Evolutionary conservation across 2,888 invertebrate species (phyloP), one percentile per base, ranked within the genome.

Genomic region (Cistogaster globosa): DNA sequence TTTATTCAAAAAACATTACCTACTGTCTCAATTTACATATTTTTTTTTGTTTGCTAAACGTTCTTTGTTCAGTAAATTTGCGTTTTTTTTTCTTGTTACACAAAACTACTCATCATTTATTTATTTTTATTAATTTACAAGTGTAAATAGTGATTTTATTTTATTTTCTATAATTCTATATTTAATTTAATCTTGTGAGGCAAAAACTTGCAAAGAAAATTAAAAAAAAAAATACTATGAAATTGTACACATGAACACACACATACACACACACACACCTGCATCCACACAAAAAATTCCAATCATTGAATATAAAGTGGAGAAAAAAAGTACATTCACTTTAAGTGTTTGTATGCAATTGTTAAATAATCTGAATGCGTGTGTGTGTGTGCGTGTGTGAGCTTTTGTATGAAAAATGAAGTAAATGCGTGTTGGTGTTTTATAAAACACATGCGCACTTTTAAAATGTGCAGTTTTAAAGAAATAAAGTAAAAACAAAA

Each of bases 391-490:
- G 14, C 48, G 16, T 67, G 71, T 60, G 71, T 55, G 20, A 62
- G 42, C 20, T 38, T 55, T 65, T 36, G 22, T 42, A 14, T 57
- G 32, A 32, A 26, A n/a, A 42, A 16, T 36, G 8, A 14, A 42
- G 36, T 58, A 18, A 53, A 8, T 65, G 5, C n/a, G 72, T n/a
- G 57, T 69, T 16, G 18, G 63, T 82, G 45, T 75, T 58, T 11
- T 7, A 32, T 32, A 58, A 75, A 55, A 71, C 48, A 75, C 85
- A 85, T 85, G 85, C 85, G 84, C 84, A 75, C 20, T 77, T 68
- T 42, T 8, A 60, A 79, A 79, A 79, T 65, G 53, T 76, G 80
- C 76, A 84, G 63, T 57, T 83, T 78, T 53, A 26, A 69, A 78
- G 53, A 69, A 80, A 51, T 9, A 67, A 60, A 18, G 38, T 53